Conservation (phyloP, 2,888 invertebrate genomes). For the Oligia strigilis region DNA sequence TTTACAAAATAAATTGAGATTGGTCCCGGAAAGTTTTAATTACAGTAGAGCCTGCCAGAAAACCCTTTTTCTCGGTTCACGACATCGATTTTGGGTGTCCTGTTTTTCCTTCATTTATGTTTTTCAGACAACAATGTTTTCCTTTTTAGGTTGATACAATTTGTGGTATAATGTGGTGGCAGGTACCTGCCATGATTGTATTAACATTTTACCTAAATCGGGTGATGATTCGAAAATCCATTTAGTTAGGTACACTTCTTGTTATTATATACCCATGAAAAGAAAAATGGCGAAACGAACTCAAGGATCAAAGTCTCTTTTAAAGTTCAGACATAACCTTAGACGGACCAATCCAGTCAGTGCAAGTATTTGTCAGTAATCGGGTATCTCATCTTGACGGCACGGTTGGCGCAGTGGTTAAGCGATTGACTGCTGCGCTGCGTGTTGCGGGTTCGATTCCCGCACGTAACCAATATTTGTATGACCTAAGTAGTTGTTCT, state of each 20-base stretch:
- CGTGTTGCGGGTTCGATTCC: too few relatives aligned
- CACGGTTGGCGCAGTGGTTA: too few relatives aligned
- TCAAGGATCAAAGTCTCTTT: too few relatives aligned
- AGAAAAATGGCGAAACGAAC: too few relatives aligned
- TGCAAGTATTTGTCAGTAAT: not conserved
- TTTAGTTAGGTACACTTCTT: not conserved
- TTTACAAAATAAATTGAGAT: conserved; percentile 48
- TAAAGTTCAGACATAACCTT: not conserved
- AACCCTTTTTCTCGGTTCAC: not conserved
- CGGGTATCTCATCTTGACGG: not conserved
- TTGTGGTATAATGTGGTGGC: not conserved
- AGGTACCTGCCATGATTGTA: not conserved
- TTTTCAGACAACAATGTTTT: not conserved
- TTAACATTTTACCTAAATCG: not conserved
- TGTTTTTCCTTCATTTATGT: conserved; percentile 11
- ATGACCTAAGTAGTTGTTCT: too few relatives aligned
- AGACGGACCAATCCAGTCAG: not conserved
- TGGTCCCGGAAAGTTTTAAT: conserved; percentile 52
- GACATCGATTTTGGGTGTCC: conserved; percentile 14
- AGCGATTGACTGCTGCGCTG: too few relatives aligned
- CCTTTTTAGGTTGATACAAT: not conserved
- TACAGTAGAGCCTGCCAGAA: conserved; percentile 21
- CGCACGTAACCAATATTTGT: too few relatives aligned
- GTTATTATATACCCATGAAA: too few relatives aligned
- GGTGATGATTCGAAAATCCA: not conserved